Evolutionary conservation across 1,140 invertebrate genomes (phyloP), one percentile per base, ranked within the genome.

Genomic region (Bilobella aurantiaca): DNA sequence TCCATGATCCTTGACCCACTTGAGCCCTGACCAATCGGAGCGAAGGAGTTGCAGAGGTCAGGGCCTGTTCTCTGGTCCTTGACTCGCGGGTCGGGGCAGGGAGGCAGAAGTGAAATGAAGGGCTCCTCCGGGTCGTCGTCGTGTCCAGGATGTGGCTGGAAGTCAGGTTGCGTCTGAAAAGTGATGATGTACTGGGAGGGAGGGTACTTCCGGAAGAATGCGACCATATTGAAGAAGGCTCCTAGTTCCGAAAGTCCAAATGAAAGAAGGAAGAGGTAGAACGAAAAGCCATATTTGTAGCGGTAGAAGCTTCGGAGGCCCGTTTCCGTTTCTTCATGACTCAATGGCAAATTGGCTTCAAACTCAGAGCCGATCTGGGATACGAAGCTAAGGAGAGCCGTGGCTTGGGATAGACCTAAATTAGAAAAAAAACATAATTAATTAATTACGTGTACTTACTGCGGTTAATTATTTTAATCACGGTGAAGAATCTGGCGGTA

Each of bases 261-360:
- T 18, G 68, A 70, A 14, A 73, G 63, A 25, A 73, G 67, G 62
- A 73, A 73, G 14, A 73, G 63, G 49, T 73, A 73, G 42, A 73
- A 73, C 30, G 71, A 73, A 34, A 68, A 70, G 34, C 71, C 71
- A 47, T 73, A 73, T 57, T 73, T 73, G 60, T 73, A 73, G 23
- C 64, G 37, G 65, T 73, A 73, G 59, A 70, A 70, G 1, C 66
- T 68, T 8, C 66, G 68, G 34, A 73, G 63, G 62, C 63, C 25
- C 46, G 64, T 42, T 46, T 68, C 25, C 46, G 64, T 42, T 46
- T 68, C 65, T 42, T 73, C 68, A 49, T 66, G 65, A 30, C 62
- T 65, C 46, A 70, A 73, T 18, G 66, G 66, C 2, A 70, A 58
- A 42, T 70, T 73, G 14, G 71, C 68, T 53, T 73, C 71, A 53